phyloP scores from a whole-genome alignment of 2,888 invertebrate genomes.

The Chloromyia formosa region DNA sequence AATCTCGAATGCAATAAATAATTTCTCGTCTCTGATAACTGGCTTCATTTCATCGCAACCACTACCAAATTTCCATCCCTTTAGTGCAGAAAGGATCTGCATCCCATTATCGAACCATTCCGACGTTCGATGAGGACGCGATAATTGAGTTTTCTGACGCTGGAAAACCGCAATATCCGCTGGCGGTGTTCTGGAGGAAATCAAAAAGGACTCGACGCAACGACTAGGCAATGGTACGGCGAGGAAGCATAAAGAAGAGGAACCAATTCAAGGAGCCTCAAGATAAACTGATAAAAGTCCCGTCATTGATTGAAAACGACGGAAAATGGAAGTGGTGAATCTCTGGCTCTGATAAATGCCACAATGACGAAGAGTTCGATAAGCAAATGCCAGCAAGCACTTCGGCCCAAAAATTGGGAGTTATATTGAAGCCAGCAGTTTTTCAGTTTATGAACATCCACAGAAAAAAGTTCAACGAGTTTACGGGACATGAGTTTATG shows the following conservation, averaged over 20 bases:
- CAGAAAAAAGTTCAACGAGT: background rate
- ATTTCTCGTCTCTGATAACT: no score
- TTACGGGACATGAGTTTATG: background rate
- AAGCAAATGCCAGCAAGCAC: no score
- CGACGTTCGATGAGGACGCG: constrained; percentile 16
- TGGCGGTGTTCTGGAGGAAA: constrained; percentile 45
- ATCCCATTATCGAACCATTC: constrained; percentile 18
- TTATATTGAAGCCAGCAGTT: background rate
- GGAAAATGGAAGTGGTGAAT: constrained; percentile 23
- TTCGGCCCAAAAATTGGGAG: constrained; percentile 29
- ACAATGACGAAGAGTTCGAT: background rate
- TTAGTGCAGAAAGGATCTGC: background rate
- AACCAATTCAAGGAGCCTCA: constrained; percentile 6
- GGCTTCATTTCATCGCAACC: background rate
- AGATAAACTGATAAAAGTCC: constrained; percentile 37
- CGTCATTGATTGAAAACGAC: constrained; percentile 41
- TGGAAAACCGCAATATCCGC: constrained; percentile 49
- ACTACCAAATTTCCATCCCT: background rate
- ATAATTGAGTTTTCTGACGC: constrained; percentile 47
- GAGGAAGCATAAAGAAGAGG: background rate
- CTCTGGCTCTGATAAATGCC: background rate
- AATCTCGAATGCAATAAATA: no score
- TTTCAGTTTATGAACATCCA: constrained; percentile 28
- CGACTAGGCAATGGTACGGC: background rate
- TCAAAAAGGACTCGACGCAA: constrained; percentile 35